phyloP scores from a whole-genome alignment of 2,113 vertebrate species.

The Psilopogon haemacephalus region DNA sequence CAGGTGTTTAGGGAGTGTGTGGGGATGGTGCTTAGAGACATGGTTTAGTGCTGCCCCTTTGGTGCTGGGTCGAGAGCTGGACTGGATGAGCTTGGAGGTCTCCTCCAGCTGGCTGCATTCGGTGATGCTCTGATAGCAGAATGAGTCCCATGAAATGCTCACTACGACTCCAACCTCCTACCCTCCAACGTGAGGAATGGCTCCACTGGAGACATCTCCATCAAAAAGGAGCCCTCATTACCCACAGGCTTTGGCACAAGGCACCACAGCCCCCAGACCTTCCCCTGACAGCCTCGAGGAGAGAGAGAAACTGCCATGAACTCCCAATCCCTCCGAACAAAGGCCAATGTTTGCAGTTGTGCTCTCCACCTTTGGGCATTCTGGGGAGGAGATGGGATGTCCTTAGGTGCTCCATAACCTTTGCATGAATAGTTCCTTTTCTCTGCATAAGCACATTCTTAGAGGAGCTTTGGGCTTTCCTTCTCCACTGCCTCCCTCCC shows the following conservation, averaged over 20 bases:
- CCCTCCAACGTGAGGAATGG: accelerated
- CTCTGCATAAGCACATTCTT: constrained; percentile 50
- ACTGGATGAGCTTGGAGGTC: no score
- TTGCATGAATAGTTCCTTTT: constrained; percentile 46
- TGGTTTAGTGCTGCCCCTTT: no score
- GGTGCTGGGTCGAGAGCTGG: no score
- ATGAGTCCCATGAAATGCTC: accelerated
- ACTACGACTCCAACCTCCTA: background rate
- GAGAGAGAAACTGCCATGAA: background rate
- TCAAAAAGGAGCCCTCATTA: background rate
- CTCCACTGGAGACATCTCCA: accelerated
- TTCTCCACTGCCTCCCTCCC: background rate
- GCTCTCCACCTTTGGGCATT: constrained; percentile 30
- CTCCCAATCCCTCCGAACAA: background rate
- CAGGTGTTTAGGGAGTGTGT: no score
- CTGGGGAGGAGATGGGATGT: constrained; percentile 13
- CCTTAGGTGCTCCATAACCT: constrained; percentile 63
- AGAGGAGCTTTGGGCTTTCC: constrained; percentile 1
- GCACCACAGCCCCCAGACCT: background rate
- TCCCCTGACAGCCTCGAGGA: background rate
- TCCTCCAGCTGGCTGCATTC: background rate
- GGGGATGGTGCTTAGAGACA: no score
- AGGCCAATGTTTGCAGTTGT: background rate
- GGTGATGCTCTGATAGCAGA: no score
- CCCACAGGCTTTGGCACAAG: background rate